Evolutionary conservation across 2,113 vertebrate species (phyloP).

Genomic region (Elephantulus edwardii): DNA sequence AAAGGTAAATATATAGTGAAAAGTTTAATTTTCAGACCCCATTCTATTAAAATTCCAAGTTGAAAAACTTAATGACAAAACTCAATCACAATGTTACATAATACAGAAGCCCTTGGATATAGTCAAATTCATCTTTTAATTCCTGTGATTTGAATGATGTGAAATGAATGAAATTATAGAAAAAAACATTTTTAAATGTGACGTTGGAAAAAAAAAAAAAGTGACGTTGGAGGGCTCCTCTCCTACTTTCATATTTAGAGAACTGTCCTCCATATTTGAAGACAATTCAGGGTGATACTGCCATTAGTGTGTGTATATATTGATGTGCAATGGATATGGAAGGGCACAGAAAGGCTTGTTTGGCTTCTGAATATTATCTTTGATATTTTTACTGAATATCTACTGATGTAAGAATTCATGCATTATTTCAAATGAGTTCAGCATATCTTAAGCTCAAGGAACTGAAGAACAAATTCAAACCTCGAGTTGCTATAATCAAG

Average conservation of each 20-base stretch:
- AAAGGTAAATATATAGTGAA: not conserved
- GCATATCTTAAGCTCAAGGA: too few species aligned
- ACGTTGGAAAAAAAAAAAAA: not conserved
- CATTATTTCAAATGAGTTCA: not conserved
- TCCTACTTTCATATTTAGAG: not conserved
- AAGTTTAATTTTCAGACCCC: not conserved
- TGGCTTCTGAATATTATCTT: not conserved
- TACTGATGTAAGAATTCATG: not conserved
- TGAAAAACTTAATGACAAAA: not conserved
- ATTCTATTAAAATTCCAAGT: not conserved
- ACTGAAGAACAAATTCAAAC: too few species aligned
- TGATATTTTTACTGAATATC: not conserved
- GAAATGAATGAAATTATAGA: not conserved
- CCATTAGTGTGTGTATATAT: not conserved
- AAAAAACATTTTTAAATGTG: not conserved
- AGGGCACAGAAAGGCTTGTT: not conserved
- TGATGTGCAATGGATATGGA: not conserved
- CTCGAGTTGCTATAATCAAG: too few species aligned
- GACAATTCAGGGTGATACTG: rapidly evolving
- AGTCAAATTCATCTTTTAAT: not conserved
- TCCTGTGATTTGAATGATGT: not conserved
- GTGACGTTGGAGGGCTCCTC: too few species aligned
- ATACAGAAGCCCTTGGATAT: not conserved
- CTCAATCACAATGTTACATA: not conserved
- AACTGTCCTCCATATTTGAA: not conserved